These are phyloP conservation scores for Mycalesis mineus DNA, from an alignment of 2,888 invertebrate species.

Conservation along the genomic window DNA sequence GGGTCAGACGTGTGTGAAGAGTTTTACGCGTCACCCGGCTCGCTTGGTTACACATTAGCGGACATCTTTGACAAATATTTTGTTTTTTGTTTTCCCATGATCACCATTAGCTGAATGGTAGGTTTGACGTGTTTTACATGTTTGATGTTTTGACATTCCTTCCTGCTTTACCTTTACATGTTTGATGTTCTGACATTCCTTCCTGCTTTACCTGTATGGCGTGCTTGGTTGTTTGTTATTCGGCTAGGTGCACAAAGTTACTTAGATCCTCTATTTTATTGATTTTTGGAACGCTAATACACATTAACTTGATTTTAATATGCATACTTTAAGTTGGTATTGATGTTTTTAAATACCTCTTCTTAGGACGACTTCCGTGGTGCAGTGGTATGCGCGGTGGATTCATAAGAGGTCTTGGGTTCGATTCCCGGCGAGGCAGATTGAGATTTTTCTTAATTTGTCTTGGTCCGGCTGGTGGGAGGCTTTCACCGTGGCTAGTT, in stretches of 20 bases:
- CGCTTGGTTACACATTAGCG: conserved; percentile 71
- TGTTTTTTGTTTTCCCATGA: conserved; percentile 66
- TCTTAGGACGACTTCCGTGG: no score
- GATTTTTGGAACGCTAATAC: no score
- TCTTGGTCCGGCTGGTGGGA: no score
- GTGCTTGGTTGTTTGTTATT: conserved; percentile 4
- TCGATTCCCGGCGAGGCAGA: no score
- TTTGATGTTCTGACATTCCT: conserved; percentile 40
- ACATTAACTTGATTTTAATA: no score
- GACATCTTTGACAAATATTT: conserved; percentile 66
- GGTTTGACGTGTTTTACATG: conserved; percentile 52
- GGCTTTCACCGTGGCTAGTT: no score
- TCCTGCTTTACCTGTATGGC: conserved; percentile 22
- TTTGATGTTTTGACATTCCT: conserved; percentile 51
- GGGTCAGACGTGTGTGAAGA: conserved; percentile 75
- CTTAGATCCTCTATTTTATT: no score
- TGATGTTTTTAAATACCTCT: no score
- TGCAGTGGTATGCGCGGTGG: no score
- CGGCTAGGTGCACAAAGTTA: neutral
- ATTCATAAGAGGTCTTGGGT: no score
- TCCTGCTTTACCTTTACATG: conserved; percentile 34
- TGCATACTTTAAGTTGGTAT: no score
- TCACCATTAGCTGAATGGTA: conserved; percentile 54
- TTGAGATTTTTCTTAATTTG: no score
- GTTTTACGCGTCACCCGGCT: conserved; percentile 69